Percentiles rank a stretch among this genome's conserved stretches.
Conservation (phyloP, 2,113 vertebrate genomes). For the Anarhynchus alexandrinus region DNA sequence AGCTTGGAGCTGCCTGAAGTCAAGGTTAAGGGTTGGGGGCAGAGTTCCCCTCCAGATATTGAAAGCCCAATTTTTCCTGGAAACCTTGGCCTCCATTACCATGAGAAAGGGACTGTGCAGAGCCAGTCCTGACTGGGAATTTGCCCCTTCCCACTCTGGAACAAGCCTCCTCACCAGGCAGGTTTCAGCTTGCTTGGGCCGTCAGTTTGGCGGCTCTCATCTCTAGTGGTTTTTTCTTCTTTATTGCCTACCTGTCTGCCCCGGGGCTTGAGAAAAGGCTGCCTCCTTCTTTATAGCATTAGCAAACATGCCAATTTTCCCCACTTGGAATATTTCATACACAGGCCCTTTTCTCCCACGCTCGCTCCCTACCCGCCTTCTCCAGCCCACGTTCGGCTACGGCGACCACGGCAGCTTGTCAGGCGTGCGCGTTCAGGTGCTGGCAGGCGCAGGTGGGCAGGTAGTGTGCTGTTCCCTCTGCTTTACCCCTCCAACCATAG, state of each 20-base stretch:
- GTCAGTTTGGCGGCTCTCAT: not conserved
- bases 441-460: not conserved
- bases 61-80: not conserved
- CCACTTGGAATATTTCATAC: conserved; percentile 1
- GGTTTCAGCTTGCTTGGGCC: conserved; percentile 52
- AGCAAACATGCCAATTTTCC: conserved; percentile 3
- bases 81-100: not conserved
- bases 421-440: not conserved
- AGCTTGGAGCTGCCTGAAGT: not conserved
- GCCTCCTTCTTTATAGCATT: conserved; percentile 10
- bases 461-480: not conserved
- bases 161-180: conserved; percentile 6
- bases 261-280: conserved; percentile 41
- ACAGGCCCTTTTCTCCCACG: conserved; percentile 32
- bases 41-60: not conserved
- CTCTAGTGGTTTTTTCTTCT: conserved; percentile 20
- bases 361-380: not conserved
- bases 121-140: conserved; percentile 6
- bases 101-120: not conserved
- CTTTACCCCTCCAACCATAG: not conserved
- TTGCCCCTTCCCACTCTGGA: conserved; percentile 21
- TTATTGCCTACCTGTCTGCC: conserved; percentile 31
- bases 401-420: not conserved
- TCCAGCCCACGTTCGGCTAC: not conserved
- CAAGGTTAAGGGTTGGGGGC: not conserved